phyloP scores from a whole-genome alignment of 2,888 invertebrate genomes.

The Lycocerus yunnanus region DNA sequence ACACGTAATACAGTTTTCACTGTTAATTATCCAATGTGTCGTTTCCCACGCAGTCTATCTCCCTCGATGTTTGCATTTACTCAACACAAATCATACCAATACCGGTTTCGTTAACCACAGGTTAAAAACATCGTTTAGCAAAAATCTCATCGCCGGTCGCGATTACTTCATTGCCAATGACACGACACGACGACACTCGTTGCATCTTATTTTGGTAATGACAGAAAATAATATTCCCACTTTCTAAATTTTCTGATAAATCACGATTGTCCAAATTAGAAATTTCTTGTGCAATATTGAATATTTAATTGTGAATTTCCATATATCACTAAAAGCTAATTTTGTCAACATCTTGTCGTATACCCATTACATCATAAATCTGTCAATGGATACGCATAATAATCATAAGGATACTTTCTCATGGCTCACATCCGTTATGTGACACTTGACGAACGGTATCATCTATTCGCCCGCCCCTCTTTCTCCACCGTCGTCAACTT shows the following conservation, averaged over 20 bases:
- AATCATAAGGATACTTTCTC: conserved; percentile 41
- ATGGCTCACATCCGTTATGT: conserved; percentile 39
- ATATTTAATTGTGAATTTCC: conserved; percentile 6
- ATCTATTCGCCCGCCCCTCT: not conserved
- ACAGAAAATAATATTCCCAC: not conserved
- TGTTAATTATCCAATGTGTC: conserved; percentile 39
- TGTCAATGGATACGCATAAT: conserved; percentile 37
- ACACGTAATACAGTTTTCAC: conserved; percentile 40
- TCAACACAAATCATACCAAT: conserved; percentile 32
- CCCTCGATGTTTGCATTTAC: conserved; percentile 29
- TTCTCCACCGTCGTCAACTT: not conserved
- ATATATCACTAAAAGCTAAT: conserved; percentile 25
- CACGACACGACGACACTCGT: no score
- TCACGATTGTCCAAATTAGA: not conserved
- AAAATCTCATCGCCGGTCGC: not conserved
- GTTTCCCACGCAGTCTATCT: conserved; percentile 35
- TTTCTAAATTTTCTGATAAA: not conserved
- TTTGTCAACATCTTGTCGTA: conserved; percentile 25
- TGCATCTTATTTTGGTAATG: not conserved
- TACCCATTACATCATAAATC: conserved; percentile 39
- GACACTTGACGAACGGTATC: conserved; percentile 30
- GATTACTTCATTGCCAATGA: not conserved
- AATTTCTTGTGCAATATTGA: not conserved
- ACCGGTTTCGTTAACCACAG: conserved; percentile 21
- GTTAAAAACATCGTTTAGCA: conserved; percentile 15